phyloP scores from a whole-genome alignment of 1,140 invertebrate species.

The Conus betulinus region DNA sequence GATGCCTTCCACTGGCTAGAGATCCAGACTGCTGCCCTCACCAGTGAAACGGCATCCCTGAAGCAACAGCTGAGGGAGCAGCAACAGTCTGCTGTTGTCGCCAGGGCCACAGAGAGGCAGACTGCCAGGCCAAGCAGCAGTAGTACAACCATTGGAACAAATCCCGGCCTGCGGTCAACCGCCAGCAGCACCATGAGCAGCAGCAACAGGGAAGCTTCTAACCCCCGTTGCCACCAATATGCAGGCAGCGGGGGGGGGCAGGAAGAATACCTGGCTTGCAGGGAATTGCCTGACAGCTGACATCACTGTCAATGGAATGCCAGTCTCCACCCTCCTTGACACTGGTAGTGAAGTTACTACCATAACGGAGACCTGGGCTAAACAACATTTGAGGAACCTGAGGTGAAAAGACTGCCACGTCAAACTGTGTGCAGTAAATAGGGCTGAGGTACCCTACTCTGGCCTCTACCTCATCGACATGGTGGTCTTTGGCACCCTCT shows the following conservation, averaged over 20 bases:
- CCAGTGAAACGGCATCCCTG: too few species aligned
- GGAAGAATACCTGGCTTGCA: too few species aligned
- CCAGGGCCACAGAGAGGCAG: neutral
- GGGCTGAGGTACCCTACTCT: conserved; percentile 1
- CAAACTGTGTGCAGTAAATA: neutral
- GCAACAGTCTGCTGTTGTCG: neutral
- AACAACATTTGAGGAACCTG: neutral
- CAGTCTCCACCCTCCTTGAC: too few species aligned
- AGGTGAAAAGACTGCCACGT: neutral
- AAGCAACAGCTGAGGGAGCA: neutral
- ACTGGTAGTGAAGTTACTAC: conserved; percentile 24
- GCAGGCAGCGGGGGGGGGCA: too few species aligned
- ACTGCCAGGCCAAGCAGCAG: neutral
- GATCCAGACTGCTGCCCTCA: too few species aligned
- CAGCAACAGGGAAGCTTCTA: neutral
- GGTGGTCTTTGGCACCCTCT: neutral
- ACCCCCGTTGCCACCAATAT: neutral
- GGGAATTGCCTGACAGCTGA: too few species aligned
- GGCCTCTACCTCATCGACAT: neutral
- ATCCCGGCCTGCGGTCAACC: neutral
- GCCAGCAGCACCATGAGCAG: neutral
- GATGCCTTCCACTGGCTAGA: neutral
- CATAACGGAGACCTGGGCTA: neutral
- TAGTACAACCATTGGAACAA: too few species aligned
- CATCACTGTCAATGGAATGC: too few species aligned